Conservation (phyloP, 1,140 invertebrate genomes). For the Asbolus verrucosus region DNA sequence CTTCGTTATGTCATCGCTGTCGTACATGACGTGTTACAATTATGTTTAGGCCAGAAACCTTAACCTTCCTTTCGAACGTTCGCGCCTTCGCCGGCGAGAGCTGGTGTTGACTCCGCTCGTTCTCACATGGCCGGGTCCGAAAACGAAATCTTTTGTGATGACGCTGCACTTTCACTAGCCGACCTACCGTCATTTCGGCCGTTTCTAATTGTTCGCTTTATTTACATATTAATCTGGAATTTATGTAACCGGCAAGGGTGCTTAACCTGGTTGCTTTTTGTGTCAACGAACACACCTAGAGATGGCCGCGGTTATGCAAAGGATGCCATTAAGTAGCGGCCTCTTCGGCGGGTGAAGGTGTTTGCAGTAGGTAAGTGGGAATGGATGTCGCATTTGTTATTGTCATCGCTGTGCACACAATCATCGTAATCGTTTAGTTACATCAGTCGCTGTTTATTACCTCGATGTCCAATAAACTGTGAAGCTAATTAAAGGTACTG, state of each 20-base stretch:
- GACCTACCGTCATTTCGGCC: neutral
- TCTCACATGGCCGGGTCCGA: too few species aligned
- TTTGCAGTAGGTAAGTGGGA: neutral
- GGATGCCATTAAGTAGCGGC: neutral
- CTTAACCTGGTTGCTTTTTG: too few species aligned
- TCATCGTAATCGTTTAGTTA: too few species aligned
- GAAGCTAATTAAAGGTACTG: neutral
- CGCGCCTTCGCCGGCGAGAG: too few species aligned
- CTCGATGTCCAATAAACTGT: constrained; percentile 5
- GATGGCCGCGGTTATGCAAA: neutral
- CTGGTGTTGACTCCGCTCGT: too few species aligned
- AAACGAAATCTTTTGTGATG: neutral
- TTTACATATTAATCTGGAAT: neutral
- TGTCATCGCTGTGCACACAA: neutral
- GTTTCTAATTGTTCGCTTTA: neutral
- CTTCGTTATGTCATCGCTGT: constrained; percentile 10
- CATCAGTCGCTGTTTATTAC: neutral
- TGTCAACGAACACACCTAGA: neutral
- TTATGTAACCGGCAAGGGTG: too few species aligned
- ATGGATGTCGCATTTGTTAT: neutral
- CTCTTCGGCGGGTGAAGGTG: neutral
- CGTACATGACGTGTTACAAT: too few species aligned
- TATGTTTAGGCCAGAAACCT: too few species aligned
- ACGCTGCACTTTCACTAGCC: constrained; percentile 2
- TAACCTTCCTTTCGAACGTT: too few species aligned